These are phyloP conservation scores for Drosophila athabasca DNA, from an alignment of 1,140 invertebrate genomes.

Conservation along the genomic window DNA sequence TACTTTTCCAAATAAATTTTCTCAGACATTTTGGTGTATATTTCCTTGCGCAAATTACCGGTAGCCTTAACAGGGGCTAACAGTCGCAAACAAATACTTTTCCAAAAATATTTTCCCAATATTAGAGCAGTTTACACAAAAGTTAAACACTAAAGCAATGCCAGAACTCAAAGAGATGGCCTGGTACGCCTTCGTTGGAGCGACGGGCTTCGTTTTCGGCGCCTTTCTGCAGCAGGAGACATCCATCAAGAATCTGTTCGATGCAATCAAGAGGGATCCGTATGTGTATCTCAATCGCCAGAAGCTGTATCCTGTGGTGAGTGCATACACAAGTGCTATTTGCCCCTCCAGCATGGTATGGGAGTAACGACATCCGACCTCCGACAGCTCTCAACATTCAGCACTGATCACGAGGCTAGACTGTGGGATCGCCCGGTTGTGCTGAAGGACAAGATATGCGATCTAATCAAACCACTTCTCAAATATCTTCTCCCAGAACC, in stretches of 20 bases:
- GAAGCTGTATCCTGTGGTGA: slow-evolving; percentile 63
- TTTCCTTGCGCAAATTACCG: too few relatives aligned
- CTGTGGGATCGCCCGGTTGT: slow-evolving; percentile 43
- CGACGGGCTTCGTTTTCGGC: slow-evolving; percentile 59
- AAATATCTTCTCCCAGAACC: slow-evolving; percentile 38
- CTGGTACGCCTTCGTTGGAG: slow-evolving; percentile 46
- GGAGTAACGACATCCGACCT: too few relatives aligned
- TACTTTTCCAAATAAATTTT: too few relatives aligned
- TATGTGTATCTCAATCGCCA: slow-evolving; percentile 56
- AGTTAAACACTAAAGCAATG: too few relatives aligned
- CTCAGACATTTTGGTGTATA: too few relatives aligned
- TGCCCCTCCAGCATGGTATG: neutral
- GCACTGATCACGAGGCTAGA: slow-evolving; percentile 54
- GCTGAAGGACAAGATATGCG: slow-evolving; percentile 40
- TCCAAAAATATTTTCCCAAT: too few relatives aligned
- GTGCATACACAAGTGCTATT: neutral
- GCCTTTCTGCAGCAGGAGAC: slow-evolving; percentile 61
- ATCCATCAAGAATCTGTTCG: slow-evolving; percentile 46
- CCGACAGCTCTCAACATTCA: slow-evolving; percentile 56
- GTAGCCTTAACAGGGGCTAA: too few relatives aligned
- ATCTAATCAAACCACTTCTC: slow-evolving; percentile 33
- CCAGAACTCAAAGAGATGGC: neutral
- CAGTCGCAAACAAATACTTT: too few relatives aligned
- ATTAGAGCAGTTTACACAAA: too few relatives aligned
- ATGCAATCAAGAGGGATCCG: slow-evolving; percentile 48